phyloP scores from a whole-genome alignment of 2,888 invertebrate genomes.

The Caenorhabditis parvicauda region DNA sequence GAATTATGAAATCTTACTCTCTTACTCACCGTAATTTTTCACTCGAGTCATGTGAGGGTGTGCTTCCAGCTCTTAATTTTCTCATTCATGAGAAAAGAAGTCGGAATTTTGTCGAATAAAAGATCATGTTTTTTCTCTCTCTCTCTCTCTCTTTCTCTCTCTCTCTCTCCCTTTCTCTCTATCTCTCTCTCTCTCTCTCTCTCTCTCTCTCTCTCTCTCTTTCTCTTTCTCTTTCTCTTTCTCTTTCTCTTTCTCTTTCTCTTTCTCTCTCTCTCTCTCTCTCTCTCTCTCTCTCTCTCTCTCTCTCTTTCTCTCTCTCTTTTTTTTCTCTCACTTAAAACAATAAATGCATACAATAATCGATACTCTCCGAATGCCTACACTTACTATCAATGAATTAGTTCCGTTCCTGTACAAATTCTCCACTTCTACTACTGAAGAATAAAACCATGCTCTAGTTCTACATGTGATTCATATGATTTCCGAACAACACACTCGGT shows the following conservation, averaged over 20 bases:
- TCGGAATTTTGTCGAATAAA: too few species aligned
- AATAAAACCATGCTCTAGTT: too few species aligned
- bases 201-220: constrained; percentile 4
- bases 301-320: constrained; percentile 4
- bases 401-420: constrained; percentile 15
- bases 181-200: constrained; percentile 30
- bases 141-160: constrained; percentile 7
- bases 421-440: too few species aligned
- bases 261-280: constrained; percentile 2
- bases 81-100: too few species aligned
- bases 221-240: background rate
- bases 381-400: constrained; percentile 17
- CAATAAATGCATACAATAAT: constrained; percentile 12
- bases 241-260: constrained; percentile 3
- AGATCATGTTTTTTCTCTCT: too few species aligned
- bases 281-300: constrained; percentile 2
- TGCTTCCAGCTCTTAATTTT: too few species aligned
- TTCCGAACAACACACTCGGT: too few species aligned
- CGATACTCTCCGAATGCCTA: background rate
- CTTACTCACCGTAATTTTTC: too few species aligned
- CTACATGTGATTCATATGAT: too few species aligned
- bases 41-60: too few species aligned
- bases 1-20: too few species aligned
- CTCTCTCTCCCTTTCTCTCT: constrained; percentile 8
- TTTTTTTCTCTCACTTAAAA: background rate